Conservation (phyloP, 2,888 invertebrate species). For the Habrosyne pyritoides region DNA sequence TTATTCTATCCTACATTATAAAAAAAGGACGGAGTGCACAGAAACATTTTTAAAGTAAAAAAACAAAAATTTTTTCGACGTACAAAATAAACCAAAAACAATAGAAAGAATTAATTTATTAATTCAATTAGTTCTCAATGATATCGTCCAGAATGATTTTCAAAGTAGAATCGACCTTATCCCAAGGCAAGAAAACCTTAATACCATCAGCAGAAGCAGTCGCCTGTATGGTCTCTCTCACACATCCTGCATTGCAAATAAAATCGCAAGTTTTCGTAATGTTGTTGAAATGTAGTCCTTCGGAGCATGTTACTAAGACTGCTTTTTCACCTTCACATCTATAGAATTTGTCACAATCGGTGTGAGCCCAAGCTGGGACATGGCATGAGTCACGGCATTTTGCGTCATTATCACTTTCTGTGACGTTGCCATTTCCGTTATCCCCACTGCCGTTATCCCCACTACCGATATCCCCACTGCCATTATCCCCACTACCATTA, state of each 20-base stretch:
- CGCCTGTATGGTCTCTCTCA: constrained; percentile 36
- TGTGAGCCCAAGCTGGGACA: constrained; percentile 62
- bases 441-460: constrained; percentile 1
- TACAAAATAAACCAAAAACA: not conserved
- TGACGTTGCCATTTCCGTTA: not conserved
- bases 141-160: constrained; percentile 13
- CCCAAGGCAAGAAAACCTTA: constrained; percentile 57
- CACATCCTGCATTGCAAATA: constrained; percentile 57
- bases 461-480: constrained; percentile 9
- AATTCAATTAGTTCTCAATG: constrained; percentile 11
- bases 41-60: not conserved
- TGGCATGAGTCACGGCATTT: constrained; percentile 58
- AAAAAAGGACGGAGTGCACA: too few relatives aligned
- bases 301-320: constrained; percentile 51
- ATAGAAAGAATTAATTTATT: not conserved
- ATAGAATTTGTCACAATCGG: constrained; percentile 71
- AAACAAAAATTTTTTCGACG: not conserved
- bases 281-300: constrained; percentile 68
- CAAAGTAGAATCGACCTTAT: constrained; percentile 37
- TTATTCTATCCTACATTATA: too few relatives aligned
- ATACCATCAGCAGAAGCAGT: constrained; percentile 45
- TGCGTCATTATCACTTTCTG: constrained; percentile 2
- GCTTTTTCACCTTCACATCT: constrained; percentile 49
- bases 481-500: constrained; percentile 12
- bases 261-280: constrained; percentile 62